These are phyloP conservation scores for Linyphia triangularis DNA, from an alignment of 2,888 invertebrate species.

Conservation along the genomic window DNA sequence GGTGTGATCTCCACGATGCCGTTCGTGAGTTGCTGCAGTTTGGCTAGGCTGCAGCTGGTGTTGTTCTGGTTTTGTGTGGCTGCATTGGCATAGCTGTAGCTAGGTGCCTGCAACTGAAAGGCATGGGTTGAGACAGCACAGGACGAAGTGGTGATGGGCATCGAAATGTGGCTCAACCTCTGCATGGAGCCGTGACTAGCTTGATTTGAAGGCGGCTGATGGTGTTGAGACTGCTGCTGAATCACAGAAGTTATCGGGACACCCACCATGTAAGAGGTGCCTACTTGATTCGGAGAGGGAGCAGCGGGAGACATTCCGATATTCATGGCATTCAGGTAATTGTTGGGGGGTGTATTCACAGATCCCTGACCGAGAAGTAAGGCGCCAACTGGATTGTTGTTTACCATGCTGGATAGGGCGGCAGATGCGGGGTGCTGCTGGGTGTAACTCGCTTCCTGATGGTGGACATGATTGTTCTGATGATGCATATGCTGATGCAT, in stretches of 20 bases:
- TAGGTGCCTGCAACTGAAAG: slow-evolving; percentile 76
- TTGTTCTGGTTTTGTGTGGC: slow-evolving; percentile 75
- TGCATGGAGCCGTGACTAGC: slow-evolving; percentile 73
- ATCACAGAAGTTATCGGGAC: slow-evolving; percentile 84
- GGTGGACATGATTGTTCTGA: slow-evolving; percentile 73
- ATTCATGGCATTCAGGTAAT: slow-evolving; percentile 67
- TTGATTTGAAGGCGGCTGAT: slow-evolving; percentile 48
- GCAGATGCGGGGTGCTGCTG: slow-evolving; percentile 71
- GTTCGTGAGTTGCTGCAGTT: slow-evolving; percentile 95
- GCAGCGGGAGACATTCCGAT: slow-evolving; percentile 60
- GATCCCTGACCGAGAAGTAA: slow-evolving; percentile 45
- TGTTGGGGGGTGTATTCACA: slow-evolving; percentile 38
- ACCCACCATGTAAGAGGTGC: slow-evolving; percentile 83
- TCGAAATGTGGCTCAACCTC: slow-evolving; percentile 74
- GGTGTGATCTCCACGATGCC: slow-evolving; percentile 85
- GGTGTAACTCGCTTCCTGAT: slow-evolving; percentile 24
- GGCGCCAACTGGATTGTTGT: slow-evolving; percentile 48
- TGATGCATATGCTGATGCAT: slow-evolving; percentile 74
- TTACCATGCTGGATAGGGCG: slow-evolving; percentile 68
- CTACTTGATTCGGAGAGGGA: slow-evolving; percentile 78
- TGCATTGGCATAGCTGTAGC: slow-evolving; percentile 71
- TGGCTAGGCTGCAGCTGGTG: slow-evolving; percentile 89
- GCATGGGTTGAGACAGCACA: slow-evolving; percentile 73
- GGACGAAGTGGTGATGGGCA: slow-evolving; percentile 77
- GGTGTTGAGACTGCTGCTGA: slow-evolving; percentile 81